A percentile compares a stretch with the other conserved stretches of the same genome.
Evolutionary conservation across 1,140 invertebrate genomes (phyloP).

Genomic region (Bombus vancouverensis): DNA sequence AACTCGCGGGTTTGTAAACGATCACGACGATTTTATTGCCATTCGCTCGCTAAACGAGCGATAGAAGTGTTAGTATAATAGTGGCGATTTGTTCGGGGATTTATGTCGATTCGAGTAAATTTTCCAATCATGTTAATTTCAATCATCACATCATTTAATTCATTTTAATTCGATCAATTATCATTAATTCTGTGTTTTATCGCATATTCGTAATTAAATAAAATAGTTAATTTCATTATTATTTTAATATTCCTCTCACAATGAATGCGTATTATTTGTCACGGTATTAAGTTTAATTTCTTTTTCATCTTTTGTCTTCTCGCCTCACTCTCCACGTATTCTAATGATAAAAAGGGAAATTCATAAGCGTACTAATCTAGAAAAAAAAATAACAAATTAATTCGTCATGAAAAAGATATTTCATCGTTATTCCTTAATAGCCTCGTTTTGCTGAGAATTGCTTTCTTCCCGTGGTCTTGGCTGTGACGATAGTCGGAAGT

Average conservation of each 20-base stretch:
- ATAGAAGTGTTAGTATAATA: too few relatives aligned
- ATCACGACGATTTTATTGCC: background rate
- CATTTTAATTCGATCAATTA: background rate
- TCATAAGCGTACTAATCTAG: background rate
- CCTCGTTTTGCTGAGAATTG: background rate
- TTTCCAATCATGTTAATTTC: background rate
- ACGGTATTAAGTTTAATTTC: too few relatives aligned
- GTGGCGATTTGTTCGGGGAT: background rate
- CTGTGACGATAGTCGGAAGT: conserved; percentile 4
- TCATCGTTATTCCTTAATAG: background rate
- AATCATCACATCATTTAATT: background rate
- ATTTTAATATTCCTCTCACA: too few relatives aligned
- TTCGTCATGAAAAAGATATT: background rate
- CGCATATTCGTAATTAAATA: too few relatives aligned
- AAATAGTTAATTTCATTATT: too few relatives aligned
- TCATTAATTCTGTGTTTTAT: too few relatives aligned
- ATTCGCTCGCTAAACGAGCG: too few relatives aligned
- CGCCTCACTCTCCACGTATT: background rate
- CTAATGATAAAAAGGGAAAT: too few relatives aligned
- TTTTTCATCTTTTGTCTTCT: too few relatives aligned
- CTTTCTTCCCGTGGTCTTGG: background rate
- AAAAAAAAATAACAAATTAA: background rate
- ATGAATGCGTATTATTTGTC: too few relatives aligned
- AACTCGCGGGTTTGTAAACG: background rate
- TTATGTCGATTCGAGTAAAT: background rate